phyloP scores from a whole-genome alignment of 2,797 vertebrate genomes.

The Tolypeutes matacus region DNA sequence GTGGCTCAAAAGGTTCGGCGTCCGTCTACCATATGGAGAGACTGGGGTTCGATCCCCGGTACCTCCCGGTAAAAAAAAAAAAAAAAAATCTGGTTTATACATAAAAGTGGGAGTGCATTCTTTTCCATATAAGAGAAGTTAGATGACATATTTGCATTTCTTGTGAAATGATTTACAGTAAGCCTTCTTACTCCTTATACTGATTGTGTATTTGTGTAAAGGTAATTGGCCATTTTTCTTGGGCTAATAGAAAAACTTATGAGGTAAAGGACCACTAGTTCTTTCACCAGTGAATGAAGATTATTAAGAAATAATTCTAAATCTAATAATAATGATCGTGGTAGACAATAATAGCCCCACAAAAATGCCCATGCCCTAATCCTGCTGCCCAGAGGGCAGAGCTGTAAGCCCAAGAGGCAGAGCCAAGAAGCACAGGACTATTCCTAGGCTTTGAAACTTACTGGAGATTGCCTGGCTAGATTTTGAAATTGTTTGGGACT shows the following conservation, averaged over 20 bases:
- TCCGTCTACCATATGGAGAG: too few species aligned
- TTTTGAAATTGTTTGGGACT: neutral
- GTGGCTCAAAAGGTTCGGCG: too few species aligned
- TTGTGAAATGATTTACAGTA: neutral
- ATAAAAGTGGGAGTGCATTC: neutral
- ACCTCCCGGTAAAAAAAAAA: too few species aligned
- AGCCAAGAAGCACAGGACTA: neutral
- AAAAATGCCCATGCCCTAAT: neutral
- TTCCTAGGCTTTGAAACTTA: neutral
- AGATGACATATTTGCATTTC: slow-evolving; percentile 37
- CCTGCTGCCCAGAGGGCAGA: neutral
- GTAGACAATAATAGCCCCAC: neutral
- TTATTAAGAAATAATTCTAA: neutral
- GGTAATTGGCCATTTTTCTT: neutral
- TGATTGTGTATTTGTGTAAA: neutral
- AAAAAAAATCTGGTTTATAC: neutral
- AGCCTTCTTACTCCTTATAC: neutral
- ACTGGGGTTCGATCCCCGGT: too few species aligned
- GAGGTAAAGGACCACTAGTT: neutral
- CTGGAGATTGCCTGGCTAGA: neutral
- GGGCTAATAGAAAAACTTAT: neutral
- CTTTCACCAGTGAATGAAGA: neutral
- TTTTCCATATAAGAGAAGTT: slow-evolving; percentile 52
- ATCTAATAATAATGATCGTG: neutral
- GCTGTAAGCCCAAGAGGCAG: neutral